Conservation (phyloP, 2,797 vertebrate species). For the Takifugu rubripes region DNA sequence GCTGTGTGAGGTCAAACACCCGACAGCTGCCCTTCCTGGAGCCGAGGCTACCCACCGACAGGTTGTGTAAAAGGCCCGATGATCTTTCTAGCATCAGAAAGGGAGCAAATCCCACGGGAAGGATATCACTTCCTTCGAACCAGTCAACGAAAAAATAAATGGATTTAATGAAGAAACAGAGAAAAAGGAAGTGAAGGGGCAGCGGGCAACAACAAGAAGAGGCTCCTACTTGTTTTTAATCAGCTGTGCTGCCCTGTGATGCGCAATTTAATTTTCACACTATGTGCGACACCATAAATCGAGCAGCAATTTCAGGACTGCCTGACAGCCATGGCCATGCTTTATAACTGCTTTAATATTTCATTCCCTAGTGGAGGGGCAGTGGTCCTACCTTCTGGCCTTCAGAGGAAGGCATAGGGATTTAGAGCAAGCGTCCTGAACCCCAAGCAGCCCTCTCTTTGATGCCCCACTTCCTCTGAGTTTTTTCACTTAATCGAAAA, state of each 20-base stretch:
- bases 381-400: conserved; percentile 42
- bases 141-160: conserved; percentile 17
- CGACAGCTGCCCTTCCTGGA: too few relatives aligned
- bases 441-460: conserved; percentile 53
- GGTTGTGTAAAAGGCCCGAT: too few relatives aligned
- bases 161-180: conserved; percentile 8
- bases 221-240: conserved; percentile 35
- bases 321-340: conserved; percentile 38
- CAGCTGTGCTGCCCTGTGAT: conserved; percentile 23
- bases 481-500: conserved; percentile 64
- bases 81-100: too few relatives aligned
- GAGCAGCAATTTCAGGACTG: conserved; percentile 36
- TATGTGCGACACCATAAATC: conserved; percentile 30
- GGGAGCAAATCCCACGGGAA: too few relatives aligned
- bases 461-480: conserved; percentile 66
- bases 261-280: conserved; percentile 26
- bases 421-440: conserved; percentile 64
- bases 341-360: conserved; percentile 66
- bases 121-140: too few relatives aligned
- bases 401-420: conserved; percentile 51
- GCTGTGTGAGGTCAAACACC: too few relatives aligned
- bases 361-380: conserved; percentile 46
- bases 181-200: conserved; percentile 1
- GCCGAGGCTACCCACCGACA: too few relatives aligned
- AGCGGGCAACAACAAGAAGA: conserved; percentile 21